These are phyloP conservation scores for Drosophila pruinosa DNA, from an alignment of 1,140 invertebrate species.

Conservation along the genomic window DNA sequence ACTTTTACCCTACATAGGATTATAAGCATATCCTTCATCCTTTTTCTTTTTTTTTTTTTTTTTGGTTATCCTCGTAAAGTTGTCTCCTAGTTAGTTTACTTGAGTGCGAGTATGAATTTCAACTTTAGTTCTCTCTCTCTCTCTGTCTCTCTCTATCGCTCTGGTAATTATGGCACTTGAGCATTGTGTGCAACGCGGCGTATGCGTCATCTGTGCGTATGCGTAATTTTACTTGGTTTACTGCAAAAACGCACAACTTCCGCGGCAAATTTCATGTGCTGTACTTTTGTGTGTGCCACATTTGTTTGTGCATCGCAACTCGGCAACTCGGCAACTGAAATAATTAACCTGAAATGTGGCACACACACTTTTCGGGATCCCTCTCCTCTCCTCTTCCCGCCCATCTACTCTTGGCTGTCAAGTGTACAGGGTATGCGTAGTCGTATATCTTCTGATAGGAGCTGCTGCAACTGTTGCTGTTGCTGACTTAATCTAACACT, in stretches of 20 bases:
- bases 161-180: slow-evolving; percentile 71
- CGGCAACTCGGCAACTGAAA: slow-evolving; percentile 44
- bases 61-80: slow-evolving; percentile 26
- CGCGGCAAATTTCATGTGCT: slow-evolving; percentile 34
- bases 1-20: slow-evolving; percentile 23
- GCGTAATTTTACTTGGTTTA: slow-evolving; percentile 43
- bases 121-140: slow-evolving; percentile 54
- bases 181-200: slow-evolving; percentile 76
- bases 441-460: neutral
- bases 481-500: slow-evolving; percentile 32
- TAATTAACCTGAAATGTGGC: slow-evolving; percentile 60
- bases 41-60: slow-evolving; percentile 8
- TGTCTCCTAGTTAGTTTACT: slow-evolving; percentile 68
- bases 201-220: slow-evolving; percentile 72
- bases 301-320: neutral
- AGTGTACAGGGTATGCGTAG: neutral
- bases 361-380: too few relatives aligned
- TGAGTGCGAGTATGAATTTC: slow-evolving; percentile 80
- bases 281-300: slow-evolving; percentile 11
- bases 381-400: neutral
- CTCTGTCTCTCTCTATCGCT: slow-evolving; percentile 13
- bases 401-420: neutral
- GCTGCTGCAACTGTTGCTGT: neutral
- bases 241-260: slow-evolving; percentile 38
- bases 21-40: neutral